Base-by-base conservation (phyloP, 1,140 invertebrate genomes). In the Drosophila dunni region DNA sequence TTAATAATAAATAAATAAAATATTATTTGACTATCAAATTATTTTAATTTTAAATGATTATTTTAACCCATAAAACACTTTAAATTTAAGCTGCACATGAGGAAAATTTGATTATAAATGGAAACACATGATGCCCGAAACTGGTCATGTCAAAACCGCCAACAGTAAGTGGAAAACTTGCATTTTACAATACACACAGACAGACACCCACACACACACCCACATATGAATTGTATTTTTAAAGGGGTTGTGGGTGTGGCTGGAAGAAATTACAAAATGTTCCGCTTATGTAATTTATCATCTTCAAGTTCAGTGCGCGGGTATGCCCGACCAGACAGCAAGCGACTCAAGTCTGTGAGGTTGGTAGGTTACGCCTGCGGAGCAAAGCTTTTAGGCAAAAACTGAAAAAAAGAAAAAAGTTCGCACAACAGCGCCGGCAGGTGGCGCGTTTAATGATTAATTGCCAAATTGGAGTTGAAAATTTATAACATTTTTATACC, bases 221-320 rank as follows among this genome's bases (percentile, higher is more conserved):
- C 48, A 33, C 46, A 51, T 40, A 51, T 53, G 34, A 63, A 33
- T 51, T 40, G 38, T 13, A 20, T 58, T 56, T 48, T 67, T 17
- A 42, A 44, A 8, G 46, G 24, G 29, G 7, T 0, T 3, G 15
- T 3, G 15, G 42, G 38, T 6, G 6, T 5, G 24, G 24, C 24
- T 29, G 7, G 15, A 33, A 15, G 40, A 38, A 67, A 67, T 63
- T 62, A 73, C 69, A 74, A 62, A 85, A 78, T 85, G 78, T 71
- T 75, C 62, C 82, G 63, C 70, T 76, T 51, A 64, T 77, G 82
- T 79, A 77, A 86, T 86, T 86, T 86, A 86, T 86, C 82, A 86
- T 83, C 78, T 77, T 85, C 74, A 72, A 77, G 58, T 51, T 51
- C 67, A 70, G 71, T 40, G 44, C 64, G 68, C 65, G 36, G 63